Evolutionary conservation across 1,140 invertebrate species (phyloP).

Genomic region (Drosophila erecta): DNA sequence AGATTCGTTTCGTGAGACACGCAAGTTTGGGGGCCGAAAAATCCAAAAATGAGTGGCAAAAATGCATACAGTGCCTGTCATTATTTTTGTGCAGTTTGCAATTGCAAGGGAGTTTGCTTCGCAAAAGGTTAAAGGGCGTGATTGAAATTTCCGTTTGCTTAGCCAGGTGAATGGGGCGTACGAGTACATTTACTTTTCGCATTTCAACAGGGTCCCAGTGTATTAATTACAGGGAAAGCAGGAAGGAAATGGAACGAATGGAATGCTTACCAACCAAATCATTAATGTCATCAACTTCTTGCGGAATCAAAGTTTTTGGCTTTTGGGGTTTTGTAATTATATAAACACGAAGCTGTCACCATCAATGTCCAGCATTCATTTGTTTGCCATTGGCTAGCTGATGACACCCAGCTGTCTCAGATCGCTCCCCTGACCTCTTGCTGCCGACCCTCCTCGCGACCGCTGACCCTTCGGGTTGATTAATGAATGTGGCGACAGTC

Average conservation of each 20-base stretch:
- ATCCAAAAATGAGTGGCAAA: slow-evolving; percentile 17
- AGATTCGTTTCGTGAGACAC: slow-evolving; percentile 41
- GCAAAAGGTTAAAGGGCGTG: slow-evolving; percentile 27
- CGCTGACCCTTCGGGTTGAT: slow-evolving; percentile 39
- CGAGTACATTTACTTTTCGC: slow-evolving; percentile 33
- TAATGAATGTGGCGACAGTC: slow-evolving; percentile 56
- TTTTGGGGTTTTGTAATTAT: slow-evolving; percentile 61
- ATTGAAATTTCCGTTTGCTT: slow-evolving; percentile 50
- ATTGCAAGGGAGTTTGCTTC: slow-evolving; percentile 1
- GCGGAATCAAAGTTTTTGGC: slow-evolving; percentile 53
- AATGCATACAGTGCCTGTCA: slow-evolving; percentile 44
- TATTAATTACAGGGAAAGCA: slow-evolving; percentile 29
- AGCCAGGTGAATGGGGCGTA: slow-evolving; percentile 27
- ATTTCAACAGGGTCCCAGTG: slow-evolving; percentile 1
- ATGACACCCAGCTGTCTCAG: slow-evolving; percentile 29
- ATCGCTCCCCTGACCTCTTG: neutral
- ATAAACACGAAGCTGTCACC: slow-evolving; percentile 59
- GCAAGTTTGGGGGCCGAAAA: slow-evolving; percentile 21
- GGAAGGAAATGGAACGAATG: neutral
- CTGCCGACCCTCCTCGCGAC: neutral
- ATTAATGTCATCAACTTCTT: slow-evolving; percentile 52
- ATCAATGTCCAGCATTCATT: slow-evolving; percentile 57
- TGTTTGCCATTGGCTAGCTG: slow-evolving; percentile 47
- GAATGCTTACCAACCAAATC: slow-evolving; percentile 5
- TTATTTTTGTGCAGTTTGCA: slow-evolving; percentile 46